Evolutionary conservation across 2,888 invertebrate species (phyloP).

Genomic region (Leptopilina myrica): DNA sequence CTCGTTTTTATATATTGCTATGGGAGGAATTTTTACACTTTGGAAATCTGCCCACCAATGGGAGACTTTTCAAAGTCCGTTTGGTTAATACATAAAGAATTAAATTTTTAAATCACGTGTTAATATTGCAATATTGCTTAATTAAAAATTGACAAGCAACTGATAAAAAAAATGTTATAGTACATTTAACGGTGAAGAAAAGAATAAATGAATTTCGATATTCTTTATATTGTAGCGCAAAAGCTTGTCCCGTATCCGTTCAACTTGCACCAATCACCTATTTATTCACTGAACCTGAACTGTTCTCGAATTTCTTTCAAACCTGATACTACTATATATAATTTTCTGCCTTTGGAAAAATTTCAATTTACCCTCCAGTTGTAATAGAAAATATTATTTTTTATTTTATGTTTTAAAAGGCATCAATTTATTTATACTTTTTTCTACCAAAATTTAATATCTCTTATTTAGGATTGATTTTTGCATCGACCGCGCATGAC

Average conservation of each 20-base stretch:
- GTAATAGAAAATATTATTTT: too few species aligned
- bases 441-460: too few species aligned
- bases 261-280: slow-evolving; percentile 9
- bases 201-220: neutral
- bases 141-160: too few species aligned
- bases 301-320: slow-evolving; percentile 8
- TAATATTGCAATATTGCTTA: neutral
- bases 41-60: too few species aligned
- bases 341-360: neutral
- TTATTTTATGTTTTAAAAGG: too few species aligned
- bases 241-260: slow-evolving; percentile 1
- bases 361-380: neutral
- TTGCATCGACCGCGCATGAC: too few species aligned
- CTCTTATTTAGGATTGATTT: too few species aligned
- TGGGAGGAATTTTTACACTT: too few species aligned
- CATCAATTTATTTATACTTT: too few species aligned
- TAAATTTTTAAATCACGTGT: neutral
- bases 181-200: neutral
- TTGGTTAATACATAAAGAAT: neutral
- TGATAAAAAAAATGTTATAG: too few species aligned
- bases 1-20: too few species aligned
- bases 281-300: slow-evolving; percentile 11
- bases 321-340: neutral
- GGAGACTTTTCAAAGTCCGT: too few species aligned
- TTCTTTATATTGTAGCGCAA: neutral